A percentile compares a stretch with the other conserved stretches of the same genome.
phyloP scores from a whole-genome alignment of 2,888 invertebrate species.

The Athalia rosae region DNA sequence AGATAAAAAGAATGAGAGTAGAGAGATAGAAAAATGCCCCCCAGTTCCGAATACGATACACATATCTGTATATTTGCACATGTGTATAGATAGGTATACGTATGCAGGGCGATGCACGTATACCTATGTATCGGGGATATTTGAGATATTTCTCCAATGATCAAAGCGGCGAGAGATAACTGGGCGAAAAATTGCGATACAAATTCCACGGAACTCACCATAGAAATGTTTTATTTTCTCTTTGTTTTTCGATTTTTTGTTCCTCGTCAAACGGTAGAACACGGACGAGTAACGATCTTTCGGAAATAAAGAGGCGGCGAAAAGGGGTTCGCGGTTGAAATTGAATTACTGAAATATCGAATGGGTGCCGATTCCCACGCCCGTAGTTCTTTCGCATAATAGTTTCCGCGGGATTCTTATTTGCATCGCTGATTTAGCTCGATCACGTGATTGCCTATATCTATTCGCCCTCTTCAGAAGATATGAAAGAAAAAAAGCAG shows the following conservation, averaged over 20 bases:
- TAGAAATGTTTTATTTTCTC: neutral
- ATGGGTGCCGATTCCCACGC: neutral
- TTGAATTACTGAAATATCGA: conserved; percentile 6
- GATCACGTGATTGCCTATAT: conserved; percentile 8
- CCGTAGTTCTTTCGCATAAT: too few relatives aligned
- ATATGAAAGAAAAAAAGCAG: neutral
- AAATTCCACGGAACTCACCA: conserved; percentile 4
- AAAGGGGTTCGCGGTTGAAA: neutral
- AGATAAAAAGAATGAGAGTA: neutral
- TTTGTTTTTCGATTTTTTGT: neutral
- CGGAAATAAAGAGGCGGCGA: neutral
- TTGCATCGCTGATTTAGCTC: conserved; percentile 16
- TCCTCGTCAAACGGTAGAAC: neutral
- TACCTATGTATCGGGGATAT: neutral
- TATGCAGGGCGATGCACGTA: too few relatives aligned
- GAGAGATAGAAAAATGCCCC: neutral
- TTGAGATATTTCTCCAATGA: conserved; percentile 3
- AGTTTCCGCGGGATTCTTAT: neutral
- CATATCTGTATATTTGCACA: too few relatives aligned
- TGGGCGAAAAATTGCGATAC: conserved; percentile 25
- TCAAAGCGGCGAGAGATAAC: conserved; percentile 21
- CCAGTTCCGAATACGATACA: too few relatives aligned
- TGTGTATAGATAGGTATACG: too few relatives aligned
- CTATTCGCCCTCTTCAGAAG: neutral
- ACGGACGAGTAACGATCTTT: neutral